These are phyloP conservation scores for Pyrgus malvae DNA, from an alignment of 2,888 invertebrate genomes.

Conservation along the genomic window DNA sequence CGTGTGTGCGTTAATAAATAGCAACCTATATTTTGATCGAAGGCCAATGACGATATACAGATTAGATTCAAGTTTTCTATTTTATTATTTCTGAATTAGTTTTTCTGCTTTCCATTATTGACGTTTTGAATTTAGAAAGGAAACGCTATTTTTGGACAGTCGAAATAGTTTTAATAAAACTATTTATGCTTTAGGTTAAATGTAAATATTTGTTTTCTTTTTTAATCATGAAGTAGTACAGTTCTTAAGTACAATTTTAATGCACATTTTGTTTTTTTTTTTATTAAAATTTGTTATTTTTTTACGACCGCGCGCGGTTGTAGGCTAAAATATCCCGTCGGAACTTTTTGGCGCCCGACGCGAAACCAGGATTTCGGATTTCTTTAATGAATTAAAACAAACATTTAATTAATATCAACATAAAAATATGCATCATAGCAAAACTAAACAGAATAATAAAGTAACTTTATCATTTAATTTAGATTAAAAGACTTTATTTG, in stretches of 20 bases:
- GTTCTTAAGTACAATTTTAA: not conserved
- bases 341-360: slow-evolving; percentile 46
- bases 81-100: not conserved
- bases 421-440: not conserved
- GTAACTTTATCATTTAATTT: too few species aligned
- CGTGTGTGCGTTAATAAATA: slow-evolving; percentile 73
- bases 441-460: not conserved
- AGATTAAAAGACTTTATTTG: too few species aligned
- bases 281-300: slow-evolving; percentile 1
- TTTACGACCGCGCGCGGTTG: slow-evolving; percentile 46
- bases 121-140: not conserved
- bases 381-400: not conserved
- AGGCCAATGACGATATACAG: slow-evolving; percentile 61
- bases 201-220: not conserved
- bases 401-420: not conserved
- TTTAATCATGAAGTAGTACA: not conserved
- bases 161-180: not conserved
- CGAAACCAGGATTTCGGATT: not conserved
- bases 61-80: slow-evolving; percentile 26
- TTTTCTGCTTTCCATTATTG: not conserved
- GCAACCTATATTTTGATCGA: slow-evolving; percentile 79
- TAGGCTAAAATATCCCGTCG: slow-evolving; percentile 79
- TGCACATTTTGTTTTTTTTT: not conserved
- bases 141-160: not conserved
- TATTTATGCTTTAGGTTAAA: not conserved